Evolutionary conservation across 2,797 vertebrate species (phyloP).

Genomic region (Hippocampus kuda): DNA sequence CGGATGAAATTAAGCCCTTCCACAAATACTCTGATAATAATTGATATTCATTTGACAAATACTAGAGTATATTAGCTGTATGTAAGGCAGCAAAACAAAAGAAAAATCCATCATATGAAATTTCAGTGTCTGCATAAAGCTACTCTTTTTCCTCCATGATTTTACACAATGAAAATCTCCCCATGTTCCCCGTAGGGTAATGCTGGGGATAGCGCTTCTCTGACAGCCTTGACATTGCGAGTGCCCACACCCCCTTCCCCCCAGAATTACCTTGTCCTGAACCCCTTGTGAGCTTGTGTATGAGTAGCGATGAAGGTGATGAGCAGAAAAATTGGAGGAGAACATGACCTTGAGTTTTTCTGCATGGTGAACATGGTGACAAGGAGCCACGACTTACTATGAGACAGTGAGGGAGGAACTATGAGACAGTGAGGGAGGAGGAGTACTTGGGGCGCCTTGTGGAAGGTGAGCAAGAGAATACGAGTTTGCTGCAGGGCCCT

Average conservation of each 20-base stretch:
- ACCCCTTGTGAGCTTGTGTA: slow-evolving; percentile 19
- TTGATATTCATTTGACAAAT: too few relatives aligned
- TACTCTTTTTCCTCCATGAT: neutral
- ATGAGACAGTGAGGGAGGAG: neutral
- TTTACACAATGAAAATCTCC: neutral
- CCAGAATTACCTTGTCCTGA: neutral
- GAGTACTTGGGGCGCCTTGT: slow-evolving; percentile 3
- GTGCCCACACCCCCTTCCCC: neutral
- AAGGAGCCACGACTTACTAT: neutral
- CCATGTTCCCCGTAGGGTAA: slow-evolving; percentile 2
- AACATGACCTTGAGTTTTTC: neutral
- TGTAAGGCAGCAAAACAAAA: too few relatives aligned
- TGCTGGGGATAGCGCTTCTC: slow-evolving; percentile 10
- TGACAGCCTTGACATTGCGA: slow-evolving; percentile 10
- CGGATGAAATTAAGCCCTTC: too few relatives aligned
- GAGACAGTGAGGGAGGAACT: neutral
- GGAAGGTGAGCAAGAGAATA: slow-evolving; percentile 10
- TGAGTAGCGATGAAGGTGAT: slow-evolving; percentile 9
- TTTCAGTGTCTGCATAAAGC: neutral
- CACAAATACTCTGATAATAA: too few relatives aligned
- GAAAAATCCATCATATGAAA: neutral
- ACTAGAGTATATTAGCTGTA: too few relatives aligned
- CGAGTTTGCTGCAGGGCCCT: too few relatives aligned
- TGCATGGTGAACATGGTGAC: neutral
- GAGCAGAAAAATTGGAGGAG: neutral